Percentiles rank a stretch among this genome's conserved stretches.
These are phyloP conservation scores for Delphinapterus leucas DNA, from an alignment of 2,113 vertebrate genomes.

Conservation along the genomic window DNA sequence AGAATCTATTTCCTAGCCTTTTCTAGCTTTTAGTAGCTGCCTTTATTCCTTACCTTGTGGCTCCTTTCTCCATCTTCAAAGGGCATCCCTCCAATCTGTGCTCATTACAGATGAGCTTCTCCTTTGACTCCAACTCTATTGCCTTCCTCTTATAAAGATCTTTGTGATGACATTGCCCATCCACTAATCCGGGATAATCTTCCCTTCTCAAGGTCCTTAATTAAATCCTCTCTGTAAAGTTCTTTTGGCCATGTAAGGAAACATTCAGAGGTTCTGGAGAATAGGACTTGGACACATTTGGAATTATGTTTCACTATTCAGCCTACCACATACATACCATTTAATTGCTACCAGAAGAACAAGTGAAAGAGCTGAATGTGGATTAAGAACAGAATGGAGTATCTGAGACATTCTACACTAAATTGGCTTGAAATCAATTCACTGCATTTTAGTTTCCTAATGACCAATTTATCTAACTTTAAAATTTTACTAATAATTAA, in stretches of 20 bases:
- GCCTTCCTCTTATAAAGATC: not conserved
- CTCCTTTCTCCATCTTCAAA: not conserved
- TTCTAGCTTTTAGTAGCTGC: too few species aligned
- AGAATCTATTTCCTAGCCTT: not conserved
- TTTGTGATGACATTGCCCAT: not conserved
- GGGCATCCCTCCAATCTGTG: not conserved
- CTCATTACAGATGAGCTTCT: not conserved
- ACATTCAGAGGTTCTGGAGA: not conserved
- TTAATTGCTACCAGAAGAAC: not conserved
- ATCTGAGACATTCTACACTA: not conserved
- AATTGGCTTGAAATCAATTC: not conserved
- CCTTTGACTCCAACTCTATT: not conserved
- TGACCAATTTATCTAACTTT: not conserved
- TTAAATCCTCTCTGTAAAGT: not conserved
- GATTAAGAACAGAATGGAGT: not conserved
- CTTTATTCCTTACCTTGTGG: not conserved
- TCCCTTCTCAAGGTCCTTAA: not conserved
- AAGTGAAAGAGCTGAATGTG: not conserved
- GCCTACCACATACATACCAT: fast-evolving
- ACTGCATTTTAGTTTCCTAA: not conserved
- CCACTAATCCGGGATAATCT: not conserved
- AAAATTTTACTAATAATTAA: not conserved
- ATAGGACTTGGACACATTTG: not conserved
- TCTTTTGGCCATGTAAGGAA: not conserved
- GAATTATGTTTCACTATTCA: not conserved